phyloP scores from a whole-genome alignment of 1,140 invertebrate genomes.

The Lepidurus arcticus region DNA sequence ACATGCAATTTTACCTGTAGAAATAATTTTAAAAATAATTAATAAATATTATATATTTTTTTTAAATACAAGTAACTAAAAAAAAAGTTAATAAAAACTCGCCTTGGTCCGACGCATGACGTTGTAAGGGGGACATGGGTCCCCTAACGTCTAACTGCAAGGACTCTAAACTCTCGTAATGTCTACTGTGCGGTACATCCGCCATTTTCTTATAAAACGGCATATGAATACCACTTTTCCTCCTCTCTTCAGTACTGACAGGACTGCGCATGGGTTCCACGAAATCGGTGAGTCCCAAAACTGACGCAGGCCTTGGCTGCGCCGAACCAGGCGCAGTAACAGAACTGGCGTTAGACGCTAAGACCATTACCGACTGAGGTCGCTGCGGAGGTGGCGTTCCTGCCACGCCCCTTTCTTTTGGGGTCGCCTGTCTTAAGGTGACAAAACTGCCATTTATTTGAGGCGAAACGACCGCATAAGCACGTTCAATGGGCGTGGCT shows the following conservation, averaged over 20 bases:
- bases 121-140: constrained; percentile 26
- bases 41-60: too few species aligned
- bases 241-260: constrained; percentile 22
- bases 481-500: constrained; percentile 25
- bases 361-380: constrained; percentile 26
- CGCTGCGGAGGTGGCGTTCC: constrained; percentile 24
- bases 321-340: constrained; percentile 16
- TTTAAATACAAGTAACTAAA: background rate
- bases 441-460: constrained; percentile 29
- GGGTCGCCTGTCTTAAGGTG: constrained; percentile 16
- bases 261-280: constrained; percentile 17
- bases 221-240: background rate
- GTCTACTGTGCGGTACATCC: constrained; percentile 32
- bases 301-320: constrained; percentile 6
- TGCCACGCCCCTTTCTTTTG: background rate
- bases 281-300: background rate
- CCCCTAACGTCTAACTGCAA: constrained; percentile 28
- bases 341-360: background rate
- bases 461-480: constrained; percentile 30
- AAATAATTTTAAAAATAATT: too few species aligned
- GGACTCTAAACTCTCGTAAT: constrained; percentile 35
- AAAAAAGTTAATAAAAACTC: background rate
- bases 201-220: constrained; percentile 33
- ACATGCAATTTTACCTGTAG: too few species aligned
- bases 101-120: background rate